A percentile compares a stretch with the other conserved stretches of the same genome.
Conservation (phyloP, 2,113 vertebrate genomes). For the Nothoprocta pentlandii region DNA sequence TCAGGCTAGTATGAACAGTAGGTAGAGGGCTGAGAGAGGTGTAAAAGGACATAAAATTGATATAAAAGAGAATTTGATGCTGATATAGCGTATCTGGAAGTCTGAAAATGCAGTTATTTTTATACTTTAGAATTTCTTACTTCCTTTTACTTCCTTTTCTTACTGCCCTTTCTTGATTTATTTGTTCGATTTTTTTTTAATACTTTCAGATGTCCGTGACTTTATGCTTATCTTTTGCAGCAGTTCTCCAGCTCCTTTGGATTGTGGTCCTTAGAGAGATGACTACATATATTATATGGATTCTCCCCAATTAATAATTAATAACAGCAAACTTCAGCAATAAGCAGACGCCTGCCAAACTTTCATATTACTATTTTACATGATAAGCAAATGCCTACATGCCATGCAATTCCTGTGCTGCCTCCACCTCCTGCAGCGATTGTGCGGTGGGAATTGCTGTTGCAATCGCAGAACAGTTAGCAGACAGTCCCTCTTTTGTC, state of each 20-base stretch:
- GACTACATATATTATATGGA: constrained; percentile 18
- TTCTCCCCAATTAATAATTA: constrained; percentile 21
- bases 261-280: constrained; percentile 41
- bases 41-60: neutral
- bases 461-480: neutral
- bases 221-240: constrained; percentile 44
- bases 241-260: constrained; percentile 38
- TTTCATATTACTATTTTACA: constrained; percentile 4
- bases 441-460: neutral
- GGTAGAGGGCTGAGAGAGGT: neutral
- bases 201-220: constrained; percentile 45
- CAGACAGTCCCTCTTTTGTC: neutral
- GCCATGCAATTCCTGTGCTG: neutral
- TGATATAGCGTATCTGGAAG: neutral
- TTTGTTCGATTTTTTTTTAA: neutral
- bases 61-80: neutral
- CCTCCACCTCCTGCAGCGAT: neutral
- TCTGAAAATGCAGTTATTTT: neutral
- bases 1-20: neutral
- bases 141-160: neutral
- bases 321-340: constrained; percentile 9
- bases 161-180: too few relatives aligned
- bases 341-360: constrained; percentile 6
- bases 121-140: constrained; percentile 24
- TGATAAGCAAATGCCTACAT: neutral